Evolutionary conservation across 1,140 invertebrate species (phyloP).

Genomic region (Elymnias hypermnestra): DNA sequence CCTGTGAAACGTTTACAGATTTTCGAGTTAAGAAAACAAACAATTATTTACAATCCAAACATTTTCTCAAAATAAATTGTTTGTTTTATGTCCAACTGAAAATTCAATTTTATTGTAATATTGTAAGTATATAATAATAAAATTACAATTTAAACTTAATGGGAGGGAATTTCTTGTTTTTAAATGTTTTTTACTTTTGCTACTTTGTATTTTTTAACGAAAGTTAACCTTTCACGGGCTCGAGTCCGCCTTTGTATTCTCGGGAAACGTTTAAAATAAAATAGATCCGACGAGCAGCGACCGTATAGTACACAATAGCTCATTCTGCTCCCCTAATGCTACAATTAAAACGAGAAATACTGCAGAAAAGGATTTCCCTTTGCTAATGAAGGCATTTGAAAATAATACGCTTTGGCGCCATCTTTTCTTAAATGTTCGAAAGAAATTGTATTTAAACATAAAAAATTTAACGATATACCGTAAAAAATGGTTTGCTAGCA

Average conservation of each 20-base stretch:
- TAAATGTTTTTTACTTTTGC: not conserved
- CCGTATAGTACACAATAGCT: constrained; percentile 47
- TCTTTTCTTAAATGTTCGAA: not conserved
- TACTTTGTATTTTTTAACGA: constrained; percentile 17
- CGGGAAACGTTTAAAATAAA: constrained; percentile 49
- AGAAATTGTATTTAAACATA: too few relatives aligned
- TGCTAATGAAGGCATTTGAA: constrained; percentile 21
- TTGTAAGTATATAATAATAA: too few relatives aligned
- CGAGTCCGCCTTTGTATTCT: constrained; percentile 34
- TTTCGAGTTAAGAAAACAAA: too few relatives aligned
- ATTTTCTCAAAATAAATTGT: too few relatives aligned
- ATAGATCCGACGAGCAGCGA: constrained; percentile 44
- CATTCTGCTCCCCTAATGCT: constrained; percentile 53
- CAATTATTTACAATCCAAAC: too few relatives aligned
- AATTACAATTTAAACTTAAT: too few relatives aligned
- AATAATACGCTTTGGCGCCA: not conserved
- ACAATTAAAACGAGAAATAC: constrained; percentile 61
- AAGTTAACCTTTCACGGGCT: constrained; percentile 28
- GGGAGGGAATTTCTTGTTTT: not conserved
- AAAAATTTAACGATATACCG: too few relatives aligned
- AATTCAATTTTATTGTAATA: too few relatives aligned
- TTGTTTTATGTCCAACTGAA: too few relatives aligned
- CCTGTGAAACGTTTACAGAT: too few relatives aligned
- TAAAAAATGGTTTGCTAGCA: too few relatives aligned
- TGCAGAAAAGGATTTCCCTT: constrained; percentile 60